phyloP scores from a whole-genome alignment of 1,140 invertebrate genomes.

The Portunus trituberculatus region DNA sequence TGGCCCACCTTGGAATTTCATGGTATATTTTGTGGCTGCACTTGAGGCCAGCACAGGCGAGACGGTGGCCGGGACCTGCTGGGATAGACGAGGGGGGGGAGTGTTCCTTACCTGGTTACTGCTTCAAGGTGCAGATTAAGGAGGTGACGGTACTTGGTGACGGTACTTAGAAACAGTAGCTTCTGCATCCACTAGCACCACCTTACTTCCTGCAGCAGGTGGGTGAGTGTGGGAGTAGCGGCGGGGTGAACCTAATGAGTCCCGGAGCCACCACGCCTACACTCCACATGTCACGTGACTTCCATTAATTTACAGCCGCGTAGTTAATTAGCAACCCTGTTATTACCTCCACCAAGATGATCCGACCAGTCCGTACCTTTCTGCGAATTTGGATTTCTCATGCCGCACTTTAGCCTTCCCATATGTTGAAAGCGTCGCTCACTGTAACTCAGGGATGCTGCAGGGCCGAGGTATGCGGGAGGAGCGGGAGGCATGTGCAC shows the following conservation, averaged over 20 bases:
- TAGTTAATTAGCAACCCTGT: constrained; percentile 8
- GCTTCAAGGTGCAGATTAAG: no score
- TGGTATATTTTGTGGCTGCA: constrained; percentile 8
- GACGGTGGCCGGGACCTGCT: neutral
- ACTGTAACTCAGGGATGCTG: neutral
- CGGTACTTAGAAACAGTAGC: neutral
- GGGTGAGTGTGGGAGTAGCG: neutral
- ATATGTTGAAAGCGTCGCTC: neutral
- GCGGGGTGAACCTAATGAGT: neutral
- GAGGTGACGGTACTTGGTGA: neutral
- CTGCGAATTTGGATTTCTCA: neutral
- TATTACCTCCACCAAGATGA: neutral
- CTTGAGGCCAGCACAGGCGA: neutral
- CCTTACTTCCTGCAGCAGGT: neutral
- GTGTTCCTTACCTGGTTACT: neutral
- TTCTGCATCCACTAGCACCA: neutral
- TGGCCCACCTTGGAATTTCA: constrained; percentile 18
- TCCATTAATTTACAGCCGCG: neutral
- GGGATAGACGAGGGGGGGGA: neutral
- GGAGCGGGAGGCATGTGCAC: neutral
- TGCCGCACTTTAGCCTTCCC: neutral
- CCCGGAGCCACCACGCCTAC: neutral
- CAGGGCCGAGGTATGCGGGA: neutral
- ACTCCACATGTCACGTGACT: neutral
- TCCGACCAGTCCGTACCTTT: neutral